These are phyloP conservation scores for Rhopalosiphum maidis DNA, from an alignment of 1,140 invertebrate species.

Conservation along the genomic window DNA sequence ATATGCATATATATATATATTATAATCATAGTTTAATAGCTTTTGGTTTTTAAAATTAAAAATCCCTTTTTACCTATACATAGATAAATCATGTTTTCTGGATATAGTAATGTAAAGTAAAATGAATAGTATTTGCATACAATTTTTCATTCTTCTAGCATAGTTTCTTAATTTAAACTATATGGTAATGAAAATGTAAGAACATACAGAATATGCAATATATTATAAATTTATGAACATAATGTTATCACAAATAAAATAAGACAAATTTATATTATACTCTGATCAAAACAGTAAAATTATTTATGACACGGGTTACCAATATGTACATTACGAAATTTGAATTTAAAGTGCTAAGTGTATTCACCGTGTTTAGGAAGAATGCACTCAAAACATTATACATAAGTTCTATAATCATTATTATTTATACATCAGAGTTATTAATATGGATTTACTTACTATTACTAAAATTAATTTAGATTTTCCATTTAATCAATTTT, in stretches of 20 bases:
- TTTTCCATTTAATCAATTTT: background rate
- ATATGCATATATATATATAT: background rate
- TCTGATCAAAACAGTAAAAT: background rate
- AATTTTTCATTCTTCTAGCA: background rate
- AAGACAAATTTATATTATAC: background rate
- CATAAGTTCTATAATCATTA: background rate
- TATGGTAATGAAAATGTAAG: background rate
- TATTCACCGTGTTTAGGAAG: background rate
- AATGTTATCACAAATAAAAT: background rate
- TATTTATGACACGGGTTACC: background rate
- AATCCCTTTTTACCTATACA: background rate
- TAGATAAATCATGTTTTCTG: background rate
- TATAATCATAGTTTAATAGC: background rate
- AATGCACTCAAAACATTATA: background rate
- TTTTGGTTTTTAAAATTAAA: background rate
- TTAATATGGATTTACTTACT: background rate
- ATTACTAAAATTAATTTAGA: background rate
- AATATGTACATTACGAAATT: background rate
- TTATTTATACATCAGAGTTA: background rate
- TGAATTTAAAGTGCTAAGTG: background rate
- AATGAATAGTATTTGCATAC: background rate
- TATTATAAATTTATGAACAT: background rate
- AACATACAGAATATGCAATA: no score
- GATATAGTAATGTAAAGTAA: background rate
- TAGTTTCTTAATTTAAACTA: background rate